Percentiles rank a stretch among this genome's conserved stretches.
Evolutionary conservation across 2,113 vertebrate genomes (phyloP).

Genomic region (Chitala chitala): DNA sequence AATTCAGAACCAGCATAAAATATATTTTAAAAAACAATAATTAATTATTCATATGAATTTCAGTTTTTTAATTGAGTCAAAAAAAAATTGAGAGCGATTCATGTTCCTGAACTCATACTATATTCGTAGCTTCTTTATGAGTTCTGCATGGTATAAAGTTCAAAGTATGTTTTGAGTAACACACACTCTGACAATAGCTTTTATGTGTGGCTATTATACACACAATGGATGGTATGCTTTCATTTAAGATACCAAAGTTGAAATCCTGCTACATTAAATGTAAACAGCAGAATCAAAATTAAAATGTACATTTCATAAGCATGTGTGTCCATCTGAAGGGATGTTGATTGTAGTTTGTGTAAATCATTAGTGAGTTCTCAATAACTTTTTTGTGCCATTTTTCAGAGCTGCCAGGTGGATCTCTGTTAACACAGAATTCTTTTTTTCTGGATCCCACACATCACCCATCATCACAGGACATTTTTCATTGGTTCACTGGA

Average conservation of each 20-base stretch:
- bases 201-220: too few relatives aligned
- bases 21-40: slow-evolving; percentile 28
- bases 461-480: slow-evolving; percentile 12
- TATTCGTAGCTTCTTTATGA: slow-evolving; percentile 35
- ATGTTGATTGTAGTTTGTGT: neutral
- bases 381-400: too few relatives aligned
- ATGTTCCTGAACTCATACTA: slow-evolving; percentile 16
- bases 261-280: too few relatives aligned
- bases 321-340: too few relatives aligned
- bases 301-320: too few relatives aligned
- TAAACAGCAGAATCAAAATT: too few relatives aligned
- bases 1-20: slow-evolving; percentile 12
- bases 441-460: slow-evolving; percentile 13
- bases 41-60: slow-evolving; percentile 38
- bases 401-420: slow-evolving; percentile 28
- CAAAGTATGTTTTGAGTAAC: slow-evolving; percentile 24
- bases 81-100: slow-evolving; percentile 7
- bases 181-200: too few relatives aligned
- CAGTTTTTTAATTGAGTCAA: slow-evolving; percentile 38
- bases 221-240: too few relatives aligned
- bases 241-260: too few relatives aligned
- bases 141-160: slow-evolving; percentile 39
- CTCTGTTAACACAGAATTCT: too few relatives aligned
- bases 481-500: slow-evolving; percentile 6
- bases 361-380: neutral